Evolutionary conservation across 2,113 vertebrate genomes (phyloP).

Genomic region (Brienomyrus longianalis): DNA sequence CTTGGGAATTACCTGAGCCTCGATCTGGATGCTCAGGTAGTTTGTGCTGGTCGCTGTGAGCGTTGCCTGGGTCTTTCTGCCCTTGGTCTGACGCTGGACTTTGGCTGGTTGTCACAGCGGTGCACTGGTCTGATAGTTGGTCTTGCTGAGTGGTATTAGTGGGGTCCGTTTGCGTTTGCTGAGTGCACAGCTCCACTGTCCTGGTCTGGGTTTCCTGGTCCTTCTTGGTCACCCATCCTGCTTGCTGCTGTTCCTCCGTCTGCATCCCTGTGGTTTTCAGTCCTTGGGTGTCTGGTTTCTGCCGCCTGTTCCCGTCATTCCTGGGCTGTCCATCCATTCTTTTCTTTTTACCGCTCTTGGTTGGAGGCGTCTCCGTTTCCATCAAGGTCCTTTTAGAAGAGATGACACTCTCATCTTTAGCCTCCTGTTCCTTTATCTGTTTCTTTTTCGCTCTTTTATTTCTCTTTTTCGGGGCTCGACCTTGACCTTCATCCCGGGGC

Average conservation of each 20-base stretch:
- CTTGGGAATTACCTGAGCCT: background rate
- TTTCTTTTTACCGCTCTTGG: conserved; percentile 22
- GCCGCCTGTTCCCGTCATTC: background rate
- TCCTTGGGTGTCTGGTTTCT: background rate
- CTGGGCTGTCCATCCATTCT: background rate
- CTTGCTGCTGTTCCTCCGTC: conserved; percentile 34
- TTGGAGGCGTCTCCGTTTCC: background rate
- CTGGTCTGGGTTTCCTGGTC: conserved; percentile 34
- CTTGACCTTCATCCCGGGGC: conserved; percentile 5
- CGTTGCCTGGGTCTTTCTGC: conserved; percentile 9
- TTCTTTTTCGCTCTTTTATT: conserved; percentile 17
- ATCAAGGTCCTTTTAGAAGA: background rate
- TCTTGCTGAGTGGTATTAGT: background rate
- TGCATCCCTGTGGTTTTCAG: background rate
- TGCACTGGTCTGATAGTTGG: background rate
- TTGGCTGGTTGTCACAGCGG: background rate
- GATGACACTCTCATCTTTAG: background rate
- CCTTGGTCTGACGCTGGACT: background rate
- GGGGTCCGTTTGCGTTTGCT: conserved; percentile 48
- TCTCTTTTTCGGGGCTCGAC: conserved; percentile 26
- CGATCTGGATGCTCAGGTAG: background rate
- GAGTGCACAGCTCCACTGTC: background rate
- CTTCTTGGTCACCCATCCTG: background rate
- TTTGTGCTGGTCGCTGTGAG: background rate
- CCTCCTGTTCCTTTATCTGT: background rate